phyloP scores from a whole-genome alignment of 2,113 vertebrate genomes.

The Calonectris borealis region DNA sequence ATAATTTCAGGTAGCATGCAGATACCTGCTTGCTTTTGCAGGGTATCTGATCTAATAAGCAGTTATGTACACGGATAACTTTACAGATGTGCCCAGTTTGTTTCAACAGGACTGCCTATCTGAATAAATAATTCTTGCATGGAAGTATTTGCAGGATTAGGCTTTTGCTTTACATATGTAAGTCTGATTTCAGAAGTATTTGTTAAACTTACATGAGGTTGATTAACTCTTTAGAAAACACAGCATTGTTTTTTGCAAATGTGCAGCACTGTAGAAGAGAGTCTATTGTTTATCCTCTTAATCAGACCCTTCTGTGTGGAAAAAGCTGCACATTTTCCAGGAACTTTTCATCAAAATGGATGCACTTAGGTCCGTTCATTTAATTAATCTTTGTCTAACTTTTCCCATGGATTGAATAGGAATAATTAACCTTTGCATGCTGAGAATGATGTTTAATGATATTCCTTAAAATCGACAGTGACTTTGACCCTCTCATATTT shows the following conservation, averaged over 20 bases:
- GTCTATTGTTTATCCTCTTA: background rate
- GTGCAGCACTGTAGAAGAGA: background rate
- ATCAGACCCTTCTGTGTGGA: background rate
- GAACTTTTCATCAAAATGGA: background rate
- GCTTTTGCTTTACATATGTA: background rate
- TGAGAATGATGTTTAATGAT: background rate
- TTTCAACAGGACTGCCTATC: background rate
- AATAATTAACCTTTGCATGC: background rate
- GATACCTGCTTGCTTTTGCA: background rate
- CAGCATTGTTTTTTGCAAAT: background rate
- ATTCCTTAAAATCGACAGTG: background rate
- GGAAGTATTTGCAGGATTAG: background rate
- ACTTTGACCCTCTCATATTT: background rate
- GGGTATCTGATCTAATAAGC: background rate
- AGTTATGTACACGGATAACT: background rate
- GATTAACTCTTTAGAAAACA: background rate
- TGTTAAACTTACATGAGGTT: background rate
- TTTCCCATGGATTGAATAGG: background rate
- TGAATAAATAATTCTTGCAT: background rate
- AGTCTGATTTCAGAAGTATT: background rate
- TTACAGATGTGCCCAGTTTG: background rate
- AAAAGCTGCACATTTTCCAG: background rate
- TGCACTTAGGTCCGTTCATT: background rate
- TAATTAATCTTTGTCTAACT: background rate
- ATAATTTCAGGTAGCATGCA: background rate